Evolutionary conservation across 2,113 vertebrate genomes (phyloP), one percentile per base, ranked within the genome.

Genomic region (Todiramphus chloris): DNA sequence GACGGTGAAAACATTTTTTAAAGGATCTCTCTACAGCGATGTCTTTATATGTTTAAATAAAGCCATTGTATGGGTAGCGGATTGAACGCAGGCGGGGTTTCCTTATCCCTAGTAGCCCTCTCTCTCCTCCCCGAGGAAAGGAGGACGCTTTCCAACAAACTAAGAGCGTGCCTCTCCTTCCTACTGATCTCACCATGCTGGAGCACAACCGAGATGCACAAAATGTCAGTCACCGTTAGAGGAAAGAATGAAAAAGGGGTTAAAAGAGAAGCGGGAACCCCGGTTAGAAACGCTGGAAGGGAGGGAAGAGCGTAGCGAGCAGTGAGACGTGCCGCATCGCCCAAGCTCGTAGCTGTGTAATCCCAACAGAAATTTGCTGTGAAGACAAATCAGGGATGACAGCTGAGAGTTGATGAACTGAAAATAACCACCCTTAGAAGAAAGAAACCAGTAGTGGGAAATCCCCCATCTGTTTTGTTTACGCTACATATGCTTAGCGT

Each of bases 391-490:
- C 59, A 11, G 82, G 35, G 56, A 39, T 83, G 90, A 39, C 93
- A 90, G 95, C 83, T 63, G 62, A 78, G 83, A 64, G 77, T 95
- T 97, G 97, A 53, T 91, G 96, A 91, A 94, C 94, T 97, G 95
- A 89, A 94, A 96, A 93, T 85, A 97, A 73, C 51, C 77, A 39
- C 55, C 91, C 79, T 78, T 63, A 83, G 78, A 64, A 70, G 83
- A 94, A 93, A 94, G 93, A 72, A 87, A 69, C 46, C 77, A 83
- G 90, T 82, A 50, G 59, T 76, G 72, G 94, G 93, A 96, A 96
- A 85, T 66, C 77, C 89, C 68, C 87, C 44, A 41, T 96, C 94
- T 88, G 97, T 79, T 91, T 64, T 69, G 58, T 94, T 94, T 96
- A 82, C 79, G 87, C 50, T 55, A 60, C 96, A 74, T 69, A 43